Percentiles rank a stretch among this genome's conserved stretches.
phyloP scores from a whole-genome alignment of 92 coral and sea anemone genomes.

The Isaurus tuberculatus region DNA sequence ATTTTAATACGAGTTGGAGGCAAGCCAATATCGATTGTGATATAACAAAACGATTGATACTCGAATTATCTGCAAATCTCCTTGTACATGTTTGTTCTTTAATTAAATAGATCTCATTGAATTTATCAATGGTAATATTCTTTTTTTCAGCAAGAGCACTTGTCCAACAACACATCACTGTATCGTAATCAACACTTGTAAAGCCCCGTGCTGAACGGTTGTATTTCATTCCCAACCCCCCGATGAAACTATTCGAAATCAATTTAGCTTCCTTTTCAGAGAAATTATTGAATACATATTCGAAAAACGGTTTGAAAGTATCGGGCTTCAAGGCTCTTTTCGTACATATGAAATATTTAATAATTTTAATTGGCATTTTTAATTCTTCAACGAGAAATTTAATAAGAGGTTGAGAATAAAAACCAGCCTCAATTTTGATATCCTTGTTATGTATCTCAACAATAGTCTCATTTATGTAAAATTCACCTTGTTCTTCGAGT shows the following conservation, averaged over 20 bases:
- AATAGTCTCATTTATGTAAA: slow-evolving; percentile 50
- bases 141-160: background rate
- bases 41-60: slow-evolving; percentile 47
- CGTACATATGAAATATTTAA: slow-evolving; percentile 31
- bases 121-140: background rate
- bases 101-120: slow-evolving; percentile 20
- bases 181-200: slow-evolving; percentile 40
- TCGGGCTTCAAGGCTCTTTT: slow-evolving; percentile 55
- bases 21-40: slow-evolving; percentile 24
- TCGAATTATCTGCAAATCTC: slow-evolving; percentile 46
- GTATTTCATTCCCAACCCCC: slow-evolving; percentile 44
- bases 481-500: slow-evolving; percentile 43
- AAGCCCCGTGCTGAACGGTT: slow-evolving; percentile 28
- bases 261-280: slow-evolving; percentile 44
- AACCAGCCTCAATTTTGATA: slow-evolving; percentile 44
- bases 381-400: slow-evolving; percentile 30
- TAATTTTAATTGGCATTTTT: slow-evolving; percentile 22
- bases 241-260: slow-evolving; percentile 55
- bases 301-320: slow-evolving; percentile 40
- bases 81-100: slow-evolving; percentile 34
- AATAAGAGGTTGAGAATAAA: slow-evolving; percentile 26
- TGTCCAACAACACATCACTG: slow-evolving; percentile 38
- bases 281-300: slow-evolving; percentile 37
- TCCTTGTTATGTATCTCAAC: slow-evolving; percentile 9
- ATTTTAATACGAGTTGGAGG: slow-evolving; percentile 40